A percentile compares a stretch with the other conserved stretches of the same genome.
Conservation (phyloP, 2,888 invertebrate genomes). For the Phytoseiulus persimilis region DNA sequence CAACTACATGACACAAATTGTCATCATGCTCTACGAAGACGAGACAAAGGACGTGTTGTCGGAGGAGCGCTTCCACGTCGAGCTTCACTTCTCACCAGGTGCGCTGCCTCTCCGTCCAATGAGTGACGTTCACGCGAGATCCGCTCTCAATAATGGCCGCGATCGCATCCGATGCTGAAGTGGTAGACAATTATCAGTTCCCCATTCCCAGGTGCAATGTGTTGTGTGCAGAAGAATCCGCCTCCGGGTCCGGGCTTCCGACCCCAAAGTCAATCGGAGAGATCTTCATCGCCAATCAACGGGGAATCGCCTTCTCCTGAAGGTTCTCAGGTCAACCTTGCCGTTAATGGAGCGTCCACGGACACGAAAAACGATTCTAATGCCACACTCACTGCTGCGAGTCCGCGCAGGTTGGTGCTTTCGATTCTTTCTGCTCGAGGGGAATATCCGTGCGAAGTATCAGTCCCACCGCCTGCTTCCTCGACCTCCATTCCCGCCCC, state of each 20-base stretch:
- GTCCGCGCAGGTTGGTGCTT: not conserved
- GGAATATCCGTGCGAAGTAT: too few relatives aligned
- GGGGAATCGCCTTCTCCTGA: conserved; percentile 35
- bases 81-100: conserved; percentile 96
- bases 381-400: conserved; percentile 24
- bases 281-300: conserved; percentile 40
- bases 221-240: conserved; percentile 85
- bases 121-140: too few relatives aligned
- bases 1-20: conserved; percentile 98
- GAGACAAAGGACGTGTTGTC: conserved; percentile 65
- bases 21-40: conserved; percentile 97
- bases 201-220: conserved; percentile 65
- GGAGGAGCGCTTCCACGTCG: conserved; percentile 77
- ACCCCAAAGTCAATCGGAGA: conserved; percentile 70
- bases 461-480: too few relatives aligned
- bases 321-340: conserved; percentile 40
- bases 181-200: conserved; percentile 48
- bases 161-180: too few relatives aligned
- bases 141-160: too few relatives aligned
- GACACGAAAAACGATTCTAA: conserved; percentile 31
- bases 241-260: conserved; percentile 86
- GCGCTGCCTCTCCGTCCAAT: conserved; percentile 45
- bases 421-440: not conserved
- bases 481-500: too few relatives aligned
- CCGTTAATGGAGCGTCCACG: not conserved